A percentile compares a stretch with the other conserved stretches of the same genome.
These are phyloP conservation scores for Oncorhynchus nerka DNA, from an alignment of 2,113 vertebrate genomes.

Conservation along the genomic window DNA sequence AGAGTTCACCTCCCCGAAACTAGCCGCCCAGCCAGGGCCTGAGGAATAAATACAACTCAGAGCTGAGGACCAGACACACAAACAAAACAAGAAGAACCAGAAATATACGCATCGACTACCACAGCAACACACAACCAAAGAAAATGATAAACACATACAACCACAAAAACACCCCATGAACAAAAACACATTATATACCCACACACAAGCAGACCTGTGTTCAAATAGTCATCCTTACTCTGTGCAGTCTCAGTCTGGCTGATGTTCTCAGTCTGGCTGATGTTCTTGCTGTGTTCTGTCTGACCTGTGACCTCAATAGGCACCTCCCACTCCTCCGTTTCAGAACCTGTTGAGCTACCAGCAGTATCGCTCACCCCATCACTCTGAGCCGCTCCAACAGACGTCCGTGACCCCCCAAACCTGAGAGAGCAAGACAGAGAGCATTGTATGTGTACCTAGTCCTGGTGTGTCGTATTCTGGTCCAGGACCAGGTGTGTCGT, in stretches of 20 bases:
- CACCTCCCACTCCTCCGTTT: constrained; percentile 65
- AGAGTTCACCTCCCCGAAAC: constrained; percentile 79
- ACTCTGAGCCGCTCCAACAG: constrained; percentile 72
- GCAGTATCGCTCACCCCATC: constrained; percentile 60
- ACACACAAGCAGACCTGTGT: not conserved
- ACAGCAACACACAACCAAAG: not conserved
- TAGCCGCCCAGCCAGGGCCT: constrained; percentile 81
- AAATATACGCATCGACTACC: not conserved
- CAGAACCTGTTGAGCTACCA: constrained; percentile 57
- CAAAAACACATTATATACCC: not conserved
- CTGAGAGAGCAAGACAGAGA: constrained; percentile 55
- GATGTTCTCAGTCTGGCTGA: constrained; percentile 32
- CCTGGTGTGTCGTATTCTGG: not conserved
- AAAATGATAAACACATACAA: not conserved
- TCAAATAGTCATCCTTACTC: constrained; percentile 41
- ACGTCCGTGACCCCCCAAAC: constrained; percentile 82
- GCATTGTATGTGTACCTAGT: too few species aligned
- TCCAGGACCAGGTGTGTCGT: too few species aligned
- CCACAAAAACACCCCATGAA: too few species aligned
- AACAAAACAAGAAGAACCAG: not conserved
- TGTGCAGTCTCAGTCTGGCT: constrained; percentile 35
- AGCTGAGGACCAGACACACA: constrained; percentile 17
- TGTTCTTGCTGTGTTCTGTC: constrained; percentile 58
- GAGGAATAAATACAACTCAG: not conserved
- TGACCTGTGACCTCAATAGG: constrained; percentile 38